Evolutionary conservation across 2,113 vertebrate genomes (phyloP), one percentile per base, ranked within the genome.

Genomic region (Cygnus atratus): DNA sequence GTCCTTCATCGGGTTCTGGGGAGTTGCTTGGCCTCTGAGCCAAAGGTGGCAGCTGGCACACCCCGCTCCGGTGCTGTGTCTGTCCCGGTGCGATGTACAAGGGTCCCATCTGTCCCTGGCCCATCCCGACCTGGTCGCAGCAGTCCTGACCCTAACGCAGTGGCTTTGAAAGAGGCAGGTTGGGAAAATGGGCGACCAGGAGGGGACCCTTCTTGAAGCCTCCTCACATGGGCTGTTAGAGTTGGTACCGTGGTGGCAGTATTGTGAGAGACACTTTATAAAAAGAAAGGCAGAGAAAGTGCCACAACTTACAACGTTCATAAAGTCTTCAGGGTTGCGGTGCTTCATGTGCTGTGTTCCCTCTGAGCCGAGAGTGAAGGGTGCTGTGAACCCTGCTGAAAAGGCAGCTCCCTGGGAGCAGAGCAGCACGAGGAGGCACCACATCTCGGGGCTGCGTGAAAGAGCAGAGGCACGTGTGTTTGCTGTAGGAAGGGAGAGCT

Each of bases 291-390:
- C 13, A 44, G 24, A 86, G 67, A 85, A 73, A 18, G 25, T 17
- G 58, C 33, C 17, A 21, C 46, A 29, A 89, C 97, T 95, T 92
- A 97, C 97, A 57, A 96, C 66, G 0, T 96, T 97, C 95, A 97
- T 94, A 58, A 94, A 94, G 6, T 78, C 85, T 48, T 97, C 95
- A 0, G 96, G 94, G 43, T 96, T 59, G 12, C 13, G 74, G 17
- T 52, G 41, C 65, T 58, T 73, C 61, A 29, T 63, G 67, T 5
- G 14, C 28, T 3, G n/a, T 26, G 20, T 75, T 35, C 82, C 80
- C 67, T 76, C 81, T 59, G 4, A 57, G 20, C 25, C 65, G 13
- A 11, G 37, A 44, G 16, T 0, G 37, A 9, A 70, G 35, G 13
- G 24, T 50, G 26, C 4, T 65, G n/a, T 39, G 71, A 91, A 66